Conservation (phyloP, 2,113 vertebrate species). For the Siphamia tubifer region DNA sequence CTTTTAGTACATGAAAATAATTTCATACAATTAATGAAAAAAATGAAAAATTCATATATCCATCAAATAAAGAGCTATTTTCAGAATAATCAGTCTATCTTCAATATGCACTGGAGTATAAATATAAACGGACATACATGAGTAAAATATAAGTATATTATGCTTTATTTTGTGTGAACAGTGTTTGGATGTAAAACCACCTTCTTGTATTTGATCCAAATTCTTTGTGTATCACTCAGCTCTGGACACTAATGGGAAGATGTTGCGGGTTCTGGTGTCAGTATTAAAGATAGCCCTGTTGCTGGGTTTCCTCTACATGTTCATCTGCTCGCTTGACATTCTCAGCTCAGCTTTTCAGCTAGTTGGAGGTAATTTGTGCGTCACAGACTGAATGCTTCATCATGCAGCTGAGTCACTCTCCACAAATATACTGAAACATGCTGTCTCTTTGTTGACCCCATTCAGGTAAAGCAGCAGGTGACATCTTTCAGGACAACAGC, state of each 20-base stretch:
- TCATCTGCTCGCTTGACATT: conserved; percentile 92
- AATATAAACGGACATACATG: too few relatives aligned
- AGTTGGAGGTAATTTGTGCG: conserved; percentile 85
- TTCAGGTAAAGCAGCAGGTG: conserved; percentile 91
- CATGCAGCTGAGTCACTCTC: too few relatives aligned
- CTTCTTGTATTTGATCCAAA: neutral
- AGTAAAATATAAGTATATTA: too few relatives aligned
- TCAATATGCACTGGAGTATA: too few relatives aligned
- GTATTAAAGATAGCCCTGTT: conserved; percentile 81
- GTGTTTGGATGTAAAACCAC: too few relatives aligned
- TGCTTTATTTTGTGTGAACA: too few relatives aligned
- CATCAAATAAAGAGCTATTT: too few relatives aligned
- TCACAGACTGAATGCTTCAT: too few relatives aligned
- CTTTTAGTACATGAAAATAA: too few relatives aligned
- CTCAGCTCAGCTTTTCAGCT: conserved; percentile 96
- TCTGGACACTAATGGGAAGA: conserved; percentile 82
- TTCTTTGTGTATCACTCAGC: conserved; percentile 75
- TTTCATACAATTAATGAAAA: too few relatives aligned
- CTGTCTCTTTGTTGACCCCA: neutral
- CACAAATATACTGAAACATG: neutral
- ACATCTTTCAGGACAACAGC: conserved; percentile 90
- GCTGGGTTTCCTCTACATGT: conserved; percentile 89
- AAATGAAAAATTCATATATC: too few relatives aligned
- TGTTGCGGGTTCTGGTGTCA: conserved; percentile 76
- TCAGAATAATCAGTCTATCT: too few relatives aligned